Conservation (phyloP, 2,113 vertebrate genomes). For the Piprites chloris region DNA sequence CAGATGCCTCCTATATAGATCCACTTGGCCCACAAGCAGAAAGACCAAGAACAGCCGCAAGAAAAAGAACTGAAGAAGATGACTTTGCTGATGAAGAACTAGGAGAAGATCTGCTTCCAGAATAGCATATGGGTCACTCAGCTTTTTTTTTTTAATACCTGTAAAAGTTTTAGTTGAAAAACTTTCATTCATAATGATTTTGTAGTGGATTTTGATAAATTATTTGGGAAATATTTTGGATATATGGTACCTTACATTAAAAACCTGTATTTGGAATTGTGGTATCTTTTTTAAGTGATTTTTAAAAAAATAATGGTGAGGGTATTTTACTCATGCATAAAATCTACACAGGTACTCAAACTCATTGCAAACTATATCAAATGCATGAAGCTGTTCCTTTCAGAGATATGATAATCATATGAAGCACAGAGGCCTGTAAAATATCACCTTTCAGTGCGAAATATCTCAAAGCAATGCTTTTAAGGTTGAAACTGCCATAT, state of each 20-base stretch:
- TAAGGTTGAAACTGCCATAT: background rate
- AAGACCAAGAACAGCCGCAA: constrained; percentile 91
- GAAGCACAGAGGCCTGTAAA: background rate
- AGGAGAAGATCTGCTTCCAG: constrained; percentile 92
- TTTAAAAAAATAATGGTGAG: background rate
- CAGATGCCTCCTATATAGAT: constrained; percentile 91
- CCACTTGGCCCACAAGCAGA: constrained; percentile 91
- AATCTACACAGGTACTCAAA: background rate
- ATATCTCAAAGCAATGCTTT: background rate
- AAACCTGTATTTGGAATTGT: background rate
- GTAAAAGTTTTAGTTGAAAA: background rate
- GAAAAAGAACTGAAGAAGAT: constrained; percentile 85
- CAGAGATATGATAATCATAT: background rate
- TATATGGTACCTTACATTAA: background rate
- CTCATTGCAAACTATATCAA: background rate
- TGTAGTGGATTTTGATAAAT: constrained; percentile 5
- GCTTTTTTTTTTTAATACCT: background rate
- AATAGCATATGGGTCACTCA: constrained; percentile 61
- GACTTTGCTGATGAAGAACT: constrained; percentile 94
- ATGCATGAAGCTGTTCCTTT: background rate
- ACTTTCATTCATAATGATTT: background rate
- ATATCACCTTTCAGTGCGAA: background rate
- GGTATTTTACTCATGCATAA: background rate
- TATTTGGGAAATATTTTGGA: background rate
- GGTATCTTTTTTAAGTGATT: background rate